phyloP scores from a whole-genome alignment of 2,113 vertebrate genomes.

The Columba janthina region DNA sequence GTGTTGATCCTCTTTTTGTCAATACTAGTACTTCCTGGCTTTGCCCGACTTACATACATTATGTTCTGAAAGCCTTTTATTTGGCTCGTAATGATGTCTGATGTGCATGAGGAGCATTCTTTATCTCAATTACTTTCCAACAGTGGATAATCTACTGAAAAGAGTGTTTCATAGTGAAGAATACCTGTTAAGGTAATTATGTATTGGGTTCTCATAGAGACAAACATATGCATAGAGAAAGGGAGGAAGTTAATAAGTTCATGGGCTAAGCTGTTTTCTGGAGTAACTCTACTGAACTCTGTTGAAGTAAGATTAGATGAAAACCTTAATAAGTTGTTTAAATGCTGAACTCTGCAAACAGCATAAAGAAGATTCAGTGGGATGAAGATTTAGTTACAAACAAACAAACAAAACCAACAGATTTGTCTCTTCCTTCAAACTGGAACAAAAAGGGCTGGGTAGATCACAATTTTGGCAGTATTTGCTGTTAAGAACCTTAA shows the following conservation, averaged over 20 bases:
- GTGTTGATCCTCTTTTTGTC: neutral
- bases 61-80: neutral
- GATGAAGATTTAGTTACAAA: neutral
- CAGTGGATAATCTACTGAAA: neutral
- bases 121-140: neutral
- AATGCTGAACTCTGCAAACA: slow-evolving; percentile 22
- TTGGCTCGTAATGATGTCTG: neutral
- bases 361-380: slow-evolving; percentile 5
- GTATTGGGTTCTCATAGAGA: neutral
- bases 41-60: neutral
- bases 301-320: neutral
- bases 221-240: neutral
- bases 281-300: neutral
- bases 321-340: slow-evolving; percentile 19
- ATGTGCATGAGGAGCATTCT: neutral
- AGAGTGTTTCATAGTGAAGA: neutral
- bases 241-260: neutral
- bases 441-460: slow-evolving; percentile 7
- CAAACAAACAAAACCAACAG: neutral
- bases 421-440: slow-evolving; percentile 37
- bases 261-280: neutral
- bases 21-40: neutral
- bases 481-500: neutral
- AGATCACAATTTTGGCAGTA: slow-evolving; percentile 1
- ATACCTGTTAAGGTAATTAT: neutral